Percentiles rank a stretch among this genome's conserved stretches.
phyloP scores from a whole-genome alignment of 2,888 invertebrate genomes.

The Glyphotaelius pellucidus region DNA sequence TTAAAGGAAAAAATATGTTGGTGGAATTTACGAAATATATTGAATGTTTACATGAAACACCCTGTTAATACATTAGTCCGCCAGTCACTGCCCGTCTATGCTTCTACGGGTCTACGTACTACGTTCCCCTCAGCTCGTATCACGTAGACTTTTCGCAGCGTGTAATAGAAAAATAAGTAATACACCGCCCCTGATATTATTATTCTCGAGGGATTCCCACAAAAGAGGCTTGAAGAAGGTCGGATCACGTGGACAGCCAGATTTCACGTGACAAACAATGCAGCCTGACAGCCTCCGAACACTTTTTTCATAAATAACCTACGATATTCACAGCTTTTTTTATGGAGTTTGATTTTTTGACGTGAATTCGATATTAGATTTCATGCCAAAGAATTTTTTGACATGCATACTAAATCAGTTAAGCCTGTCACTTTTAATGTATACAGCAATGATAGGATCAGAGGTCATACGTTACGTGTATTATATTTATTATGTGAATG shows the following conservation, averaged over 20 bases:
- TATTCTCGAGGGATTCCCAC: slow-evolving; percentile 35
- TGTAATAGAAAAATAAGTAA: slow-evolving; percentile 58
- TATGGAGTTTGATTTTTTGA: neutral
- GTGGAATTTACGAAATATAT: too few species aligned
- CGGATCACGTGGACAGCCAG: slow-evolving; percentile 29
- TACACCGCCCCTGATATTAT: slow-evolving; percentile 43
- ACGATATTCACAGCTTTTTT: neutral
- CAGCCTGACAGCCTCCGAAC: slow-evolving; percentile 18
- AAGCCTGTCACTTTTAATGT: neutral
- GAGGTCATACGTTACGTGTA: neutral
- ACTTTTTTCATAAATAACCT: slow-evolving; percentile 24
- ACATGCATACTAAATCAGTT: neutral
- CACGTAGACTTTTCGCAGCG: slow-evolving; percentile 19
- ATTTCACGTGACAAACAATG: slow-evolving; percentile 33
- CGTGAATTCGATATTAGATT: neutral
- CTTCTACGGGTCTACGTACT: neutral
- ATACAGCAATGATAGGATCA: neutral
- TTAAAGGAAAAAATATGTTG: too few species aligned
- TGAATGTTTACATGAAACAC: neutral
- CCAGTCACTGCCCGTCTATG: neutral
- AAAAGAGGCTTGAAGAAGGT: slow-evolving; percentile 48
- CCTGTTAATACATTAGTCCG: slow-evolving; percentile 14
- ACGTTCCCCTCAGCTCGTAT: neutral
- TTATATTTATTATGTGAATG: neutral
- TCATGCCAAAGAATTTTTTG: neutral